These are phyloP conservation scores for Xerus rutilus DNA, from an alignment of 2,797 vertebrate species.

Conservation along the genomic window DNA sequence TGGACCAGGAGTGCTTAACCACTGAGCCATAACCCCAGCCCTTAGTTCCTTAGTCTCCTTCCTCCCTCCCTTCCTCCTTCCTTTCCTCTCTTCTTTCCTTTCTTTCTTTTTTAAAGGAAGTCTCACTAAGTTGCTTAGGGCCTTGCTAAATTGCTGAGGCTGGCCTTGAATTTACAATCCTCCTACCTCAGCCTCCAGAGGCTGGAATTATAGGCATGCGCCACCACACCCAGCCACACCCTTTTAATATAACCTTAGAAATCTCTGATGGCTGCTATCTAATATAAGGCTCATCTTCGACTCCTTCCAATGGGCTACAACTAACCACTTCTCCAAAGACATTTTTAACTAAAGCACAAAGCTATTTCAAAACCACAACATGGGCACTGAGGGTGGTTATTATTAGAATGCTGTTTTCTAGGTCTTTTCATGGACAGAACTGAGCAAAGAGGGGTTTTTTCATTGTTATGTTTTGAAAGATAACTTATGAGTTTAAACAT, in stretches of 20 bases:
- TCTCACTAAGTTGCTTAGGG: too few species aligned
- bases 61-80: too few species aligned
- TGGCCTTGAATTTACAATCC: too few species aligned
- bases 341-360: background rate
- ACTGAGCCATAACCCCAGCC: too few species aligned
- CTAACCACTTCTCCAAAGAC: background rate
- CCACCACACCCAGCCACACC: background rate
- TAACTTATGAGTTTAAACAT: background rate
- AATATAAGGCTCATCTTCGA: background rate
- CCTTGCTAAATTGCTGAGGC: too few species aligned
- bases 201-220: too few species aligned
- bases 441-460: background rate
- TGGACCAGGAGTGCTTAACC: too few species aligned
- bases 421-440: background rate
- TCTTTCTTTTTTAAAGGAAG: too few species aligned
- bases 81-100: too few species aligned
- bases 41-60: too few species aligned
- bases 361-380: background rate
- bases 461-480: background rate
- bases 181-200: too few species aligned
- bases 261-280: background rate
- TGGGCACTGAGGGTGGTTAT: background rate
- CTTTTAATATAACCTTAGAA: background rate
- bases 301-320: background rate
- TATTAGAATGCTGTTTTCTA: background rate